Base-by-base conservation (phyloP, 2,797 vertebrate species). In the Parauchenoglanis punctatus region DNA sequence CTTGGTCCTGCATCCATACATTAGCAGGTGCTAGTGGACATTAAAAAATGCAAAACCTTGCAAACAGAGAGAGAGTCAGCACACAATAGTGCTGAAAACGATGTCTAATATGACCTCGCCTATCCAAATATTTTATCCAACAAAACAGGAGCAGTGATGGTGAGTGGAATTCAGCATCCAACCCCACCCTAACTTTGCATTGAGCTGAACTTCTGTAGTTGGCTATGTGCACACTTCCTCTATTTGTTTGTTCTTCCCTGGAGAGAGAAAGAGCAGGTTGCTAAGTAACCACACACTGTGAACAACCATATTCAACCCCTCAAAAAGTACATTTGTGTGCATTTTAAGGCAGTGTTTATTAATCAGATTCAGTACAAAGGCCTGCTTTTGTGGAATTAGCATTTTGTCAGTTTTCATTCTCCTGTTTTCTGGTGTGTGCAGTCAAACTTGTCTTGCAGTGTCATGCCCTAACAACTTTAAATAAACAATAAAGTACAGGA, bases 1-100 rank as follows among this genome's bases (percentile, higher is more conserved):
- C 87, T 23, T 49, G 59, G 78, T 76, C 31, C 56, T 85, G 89
- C 85, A 86, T 83, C 65, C 59, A 73, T 87, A 88, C 73, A 86
- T 88, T 70, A 87, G 85, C 90, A 91, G 90, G 89, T 91, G 90
- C 86, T 89, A 83, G 65, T 89, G 82, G 54, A 88, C 75, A 85
- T 91, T 85, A 87, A 87, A 87, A 86, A 84, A 80, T 90, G 86
- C 87, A 86, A 90, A 85, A 87, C 65, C 58, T 83, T 86, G 68
- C 85, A 84, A 88, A 87, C 88, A 72, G 61, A 85, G 46, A 87
- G 59, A 67, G 58, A 70, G 86, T 90, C 88, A 90, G 89, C 89
- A 89, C 28, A 81, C 82, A 83, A 87, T 87, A 87, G 59, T 90
- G 88, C 88, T 89, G 86, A 90, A 89, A 89, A 85, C 35, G 23